Evolutionary conservation across 2,888 invertebrate genomes (phyloP).

Genomic region (Onthophagus sagittarius): DNA sequence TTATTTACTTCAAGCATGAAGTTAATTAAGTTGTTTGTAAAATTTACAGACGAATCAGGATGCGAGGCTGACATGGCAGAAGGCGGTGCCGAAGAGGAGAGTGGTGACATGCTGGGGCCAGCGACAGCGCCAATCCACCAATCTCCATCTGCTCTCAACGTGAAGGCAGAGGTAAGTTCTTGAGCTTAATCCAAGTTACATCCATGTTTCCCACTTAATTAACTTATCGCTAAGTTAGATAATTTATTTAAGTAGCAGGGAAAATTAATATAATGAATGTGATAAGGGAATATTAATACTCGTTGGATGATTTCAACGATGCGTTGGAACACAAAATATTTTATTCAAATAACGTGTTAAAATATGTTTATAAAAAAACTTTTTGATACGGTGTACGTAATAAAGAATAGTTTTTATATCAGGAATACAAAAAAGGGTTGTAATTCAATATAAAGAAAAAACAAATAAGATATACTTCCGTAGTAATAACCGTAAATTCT

Average conservation of each 20-base stretch:
- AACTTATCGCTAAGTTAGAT: too few species aligned
- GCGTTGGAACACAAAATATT: neutral
- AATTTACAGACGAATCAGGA: slow-evolving; percentile 70
- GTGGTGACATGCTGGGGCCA: slow-evolving; percentile 56
- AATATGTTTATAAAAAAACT: too few species aligned
- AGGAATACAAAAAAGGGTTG: neutral
- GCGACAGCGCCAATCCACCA: slow-evolving; percentile 54
- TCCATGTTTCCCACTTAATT: too few species aligned
- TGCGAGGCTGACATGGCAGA: slow-evolving; percentile 83
- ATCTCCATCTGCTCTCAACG: slow-evolving; percentile 46
- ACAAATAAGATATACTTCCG: neutral
- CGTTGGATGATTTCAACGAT: neutral
- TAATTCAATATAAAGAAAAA: neutral
- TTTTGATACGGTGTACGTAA: too few species aligned
- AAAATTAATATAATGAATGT: neutral
- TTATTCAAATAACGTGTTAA: neutral
- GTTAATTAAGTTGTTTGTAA: slow-evolving; percentile 23
- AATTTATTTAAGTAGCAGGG: neutral
- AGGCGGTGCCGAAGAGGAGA: slow-evolving; percentile 66
- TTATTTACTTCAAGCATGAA: slow-evolving; percentile 15
- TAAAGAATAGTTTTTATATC: neutral
- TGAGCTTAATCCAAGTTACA: neutral
- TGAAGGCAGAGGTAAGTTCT: slow-evolving; percentile 45
- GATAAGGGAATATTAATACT: neutral
- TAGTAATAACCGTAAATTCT: slow-evolving; percentile 3